Evolutionary conservation across 23 tunicate species (phyloP).

Genomic region (Styela plicata): DNA sequence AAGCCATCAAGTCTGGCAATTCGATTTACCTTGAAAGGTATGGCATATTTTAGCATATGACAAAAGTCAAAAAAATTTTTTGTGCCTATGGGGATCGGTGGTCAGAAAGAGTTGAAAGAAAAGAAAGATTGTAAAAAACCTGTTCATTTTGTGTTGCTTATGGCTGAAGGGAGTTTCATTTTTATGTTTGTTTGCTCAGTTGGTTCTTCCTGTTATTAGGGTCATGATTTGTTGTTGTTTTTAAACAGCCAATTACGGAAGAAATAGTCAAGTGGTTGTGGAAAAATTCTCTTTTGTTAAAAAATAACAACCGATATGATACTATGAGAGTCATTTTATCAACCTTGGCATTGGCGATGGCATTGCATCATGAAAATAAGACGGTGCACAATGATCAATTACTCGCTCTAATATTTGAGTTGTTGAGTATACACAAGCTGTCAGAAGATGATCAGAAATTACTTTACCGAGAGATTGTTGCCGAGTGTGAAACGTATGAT

Average conservation of each 20-base stretch:
- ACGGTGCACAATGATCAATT: not conserved
- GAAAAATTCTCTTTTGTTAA: not conserved
- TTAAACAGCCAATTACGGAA: not conserved
- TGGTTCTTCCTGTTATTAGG: no score
- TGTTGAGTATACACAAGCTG: not conserved
- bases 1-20: no score
- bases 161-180: no score
- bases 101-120: no score
- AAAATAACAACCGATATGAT: not conserved
- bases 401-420: not conserved
- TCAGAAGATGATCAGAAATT: not conserved
- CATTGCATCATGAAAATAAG: not conserved
- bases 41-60: no score
- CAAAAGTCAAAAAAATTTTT: no score
- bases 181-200: no score
- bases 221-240: no score
- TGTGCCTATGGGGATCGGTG: no score
- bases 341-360: not conserved
- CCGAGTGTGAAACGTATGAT: not conserved
- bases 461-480: conserved; percentile 1
- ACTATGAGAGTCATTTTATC: not conserved
- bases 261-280: not conserved
- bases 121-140: no score
- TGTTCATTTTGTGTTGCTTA: no score
- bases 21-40: no score